Evolutionary conservation across 2,888 invertebrate species (phyloP).

Genomic region (Tupiocoris notatus): DNA sequence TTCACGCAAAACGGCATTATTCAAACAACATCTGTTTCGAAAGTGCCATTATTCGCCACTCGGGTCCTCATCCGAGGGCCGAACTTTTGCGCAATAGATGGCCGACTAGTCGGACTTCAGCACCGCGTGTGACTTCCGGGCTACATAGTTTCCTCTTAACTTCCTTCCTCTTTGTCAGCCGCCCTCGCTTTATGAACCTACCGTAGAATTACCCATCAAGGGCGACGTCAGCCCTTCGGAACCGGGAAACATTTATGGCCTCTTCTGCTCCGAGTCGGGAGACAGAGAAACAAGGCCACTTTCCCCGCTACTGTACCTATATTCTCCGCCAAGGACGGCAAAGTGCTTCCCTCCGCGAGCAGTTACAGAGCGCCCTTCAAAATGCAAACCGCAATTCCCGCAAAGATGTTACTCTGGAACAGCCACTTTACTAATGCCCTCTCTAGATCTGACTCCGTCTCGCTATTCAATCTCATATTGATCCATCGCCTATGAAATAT

Average conservation of each 20-base stretch:
- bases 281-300: neutral
- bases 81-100: constrained; percentile 11
- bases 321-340: neutral
- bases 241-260: constrained; percentile 22
- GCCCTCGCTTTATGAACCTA: constrained; percentile 9
- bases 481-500: too few species aligned
- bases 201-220: constrained; percentile 22
- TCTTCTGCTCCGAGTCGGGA: neutral
- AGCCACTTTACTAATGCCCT: too few species aligned
- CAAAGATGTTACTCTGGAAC: neutral
- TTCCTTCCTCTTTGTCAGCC: neutral
- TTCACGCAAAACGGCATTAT: constrained; percentile 7
- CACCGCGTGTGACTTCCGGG: neutral
- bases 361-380: neutral
- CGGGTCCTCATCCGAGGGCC: neutral
- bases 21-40: constrained; percentile 7
- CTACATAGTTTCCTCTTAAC: neutral
- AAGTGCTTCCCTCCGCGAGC: neutral
- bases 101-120: neutral
- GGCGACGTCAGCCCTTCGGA: constrained; percentile 6
- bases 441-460: too few species aligned
- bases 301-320: neutral
- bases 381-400: neutral
- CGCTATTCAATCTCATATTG: too few species aligned
- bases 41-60: constrained; percentile 7